Evolutionary conservation across 2,113 vertebrate genomes (phyloP).

Genomic region (Isurus oxyrinchus): DNA sequence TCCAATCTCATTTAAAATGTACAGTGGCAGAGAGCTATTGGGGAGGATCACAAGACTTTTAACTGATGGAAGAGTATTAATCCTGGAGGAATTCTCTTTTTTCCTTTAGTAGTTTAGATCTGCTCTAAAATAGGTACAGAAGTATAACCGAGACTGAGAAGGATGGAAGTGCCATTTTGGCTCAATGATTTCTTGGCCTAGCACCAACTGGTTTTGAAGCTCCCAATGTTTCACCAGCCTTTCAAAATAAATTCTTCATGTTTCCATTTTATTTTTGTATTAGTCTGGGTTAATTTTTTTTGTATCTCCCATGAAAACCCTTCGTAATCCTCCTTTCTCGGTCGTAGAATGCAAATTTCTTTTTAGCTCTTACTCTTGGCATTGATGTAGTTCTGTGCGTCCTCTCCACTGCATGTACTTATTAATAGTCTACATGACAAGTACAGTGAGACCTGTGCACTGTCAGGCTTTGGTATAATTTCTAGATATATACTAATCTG

Average conservation of each 20-base stretch:
- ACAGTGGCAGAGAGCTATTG: neutral
- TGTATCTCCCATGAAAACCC: neutral
- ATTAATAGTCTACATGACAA: too few relatives aligned
- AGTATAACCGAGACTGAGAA: neutral
- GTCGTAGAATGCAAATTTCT: neutral
- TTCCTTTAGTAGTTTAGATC: neutral
- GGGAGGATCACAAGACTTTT: neutral
- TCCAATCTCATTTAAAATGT: too few relatives aligned
- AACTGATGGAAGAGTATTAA: neutral
- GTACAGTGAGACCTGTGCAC: too few relatives aligned
- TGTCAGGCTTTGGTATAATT: too few relatives aligned
- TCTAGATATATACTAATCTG: too few relatives aligned
- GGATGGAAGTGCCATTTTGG: neutral
- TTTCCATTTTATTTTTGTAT: neutral
- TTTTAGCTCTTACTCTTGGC: too few relatives aligned
- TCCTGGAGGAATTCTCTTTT: neutral
- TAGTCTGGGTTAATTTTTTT: neutral
- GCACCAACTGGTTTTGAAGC: too few relatives aligned
- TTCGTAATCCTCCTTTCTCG: neutral
- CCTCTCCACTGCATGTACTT: too few relatives aligned
- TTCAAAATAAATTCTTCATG: neutral
- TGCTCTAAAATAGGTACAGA: neutral
- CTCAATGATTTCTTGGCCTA: neutral
- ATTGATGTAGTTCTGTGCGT: too few relatives aligned
- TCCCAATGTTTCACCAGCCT: neutral